A percentile compares a stretch with the other conserved stretches of the same genome.
phyloP scores from a whole-genome alignment of 2,888 invertebrate species.

The Cephalotes varians region DNA sequence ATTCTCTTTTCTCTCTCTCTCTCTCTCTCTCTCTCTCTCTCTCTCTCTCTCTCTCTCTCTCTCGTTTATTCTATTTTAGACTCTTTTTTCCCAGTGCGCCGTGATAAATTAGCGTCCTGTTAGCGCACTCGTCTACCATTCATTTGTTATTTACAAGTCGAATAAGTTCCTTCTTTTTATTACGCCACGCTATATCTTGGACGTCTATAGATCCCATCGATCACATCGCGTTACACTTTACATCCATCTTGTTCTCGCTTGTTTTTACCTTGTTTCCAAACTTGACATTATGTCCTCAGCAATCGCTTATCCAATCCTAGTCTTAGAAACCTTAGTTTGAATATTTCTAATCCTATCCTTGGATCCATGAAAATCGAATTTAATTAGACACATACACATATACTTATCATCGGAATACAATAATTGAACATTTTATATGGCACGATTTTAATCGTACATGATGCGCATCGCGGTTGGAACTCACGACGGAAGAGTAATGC shows the following conservation, averaged over 20 bases:
- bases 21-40: neutral
- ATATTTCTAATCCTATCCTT: neutral
- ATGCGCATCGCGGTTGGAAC: neutral
- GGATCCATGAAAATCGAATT: neutral
- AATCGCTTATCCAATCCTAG: neutral
- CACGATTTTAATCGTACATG: neutral
- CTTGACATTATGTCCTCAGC: slow-evolving; percentile 5
- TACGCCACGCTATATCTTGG: neutral
- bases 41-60: neutral
- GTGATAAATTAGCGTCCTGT: slow-evolving; percentile 43
- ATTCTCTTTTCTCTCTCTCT: neutral
- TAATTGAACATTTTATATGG: neutral
- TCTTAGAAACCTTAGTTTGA: neutral
- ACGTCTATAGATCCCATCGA: slow-evolving; percentile 29
- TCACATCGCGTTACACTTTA: neutral
- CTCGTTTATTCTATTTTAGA: neutral
- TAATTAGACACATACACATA: neutral
- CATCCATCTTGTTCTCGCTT: slow-evolving; percentile 28
- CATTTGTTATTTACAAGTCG: slow-evolving; percentile 46
- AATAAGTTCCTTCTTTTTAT: slow-evolving; percentile 19
- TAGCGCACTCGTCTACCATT: slow-evolving; percentile 41
- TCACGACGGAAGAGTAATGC: neutral
- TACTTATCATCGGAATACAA: neutral
- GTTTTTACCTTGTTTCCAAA: slow-evolving; percentile 31
- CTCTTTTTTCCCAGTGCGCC: neutral